Conservation (phyloP, 2,888 invertebrate genomes). For the Drosophila vallismaia region DNA sequence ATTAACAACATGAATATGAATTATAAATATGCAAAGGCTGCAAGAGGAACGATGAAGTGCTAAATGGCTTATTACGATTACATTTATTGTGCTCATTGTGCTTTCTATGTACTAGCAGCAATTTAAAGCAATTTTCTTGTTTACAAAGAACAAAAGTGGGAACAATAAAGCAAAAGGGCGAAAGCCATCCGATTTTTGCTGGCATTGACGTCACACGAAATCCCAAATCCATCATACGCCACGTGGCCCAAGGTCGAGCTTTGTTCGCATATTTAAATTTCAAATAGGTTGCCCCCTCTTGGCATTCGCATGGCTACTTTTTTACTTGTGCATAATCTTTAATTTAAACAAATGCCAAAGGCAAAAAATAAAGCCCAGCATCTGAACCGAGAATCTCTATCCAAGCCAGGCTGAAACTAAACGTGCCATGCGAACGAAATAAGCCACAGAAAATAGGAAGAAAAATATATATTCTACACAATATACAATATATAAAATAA, state of each 20-base stretch:
- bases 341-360: constrained; percentile 76
- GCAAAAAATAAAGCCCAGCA: constrained; percentile 58
- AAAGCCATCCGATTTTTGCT: constrained; percentile 2
- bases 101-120: constrained; percentile 29
- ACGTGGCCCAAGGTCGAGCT: constrained; percentile 43
- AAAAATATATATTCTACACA: constrained; percentile 30
- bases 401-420: constrained; percentile 54
- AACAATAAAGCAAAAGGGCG: neutral
- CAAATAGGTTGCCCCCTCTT: constrained; percentile 34
- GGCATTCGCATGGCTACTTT: constrained; percentile 19
- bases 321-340: constrained; percentile 66
- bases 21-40: constrained; percentile 58
- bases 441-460: constrained; percentile 40
- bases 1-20: constrained; percentile 75
- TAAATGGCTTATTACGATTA: constrained; percentile 73
- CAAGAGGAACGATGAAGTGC: constrained; percentile 53
- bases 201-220: constrained; percentile 38
- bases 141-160: constrained; percentile 24
- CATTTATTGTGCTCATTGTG: constrained; percentile 48
- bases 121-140: constrained; percentile 35
- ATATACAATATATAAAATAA: constrained; percentile 31
- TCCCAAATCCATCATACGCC: constrained; percentile 51
- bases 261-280: constrained; percentile 63
- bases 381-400: constrained; percentile 45
- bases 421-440: constrained; percentile 74